Percentiles rank a stretch among this genome's conserved stretches.
These are phyloP conservation scores for Nomada lathburiana DNA, from an alignment of 2,888 invertebrate species.

Conservation along the genomic window DNA sequence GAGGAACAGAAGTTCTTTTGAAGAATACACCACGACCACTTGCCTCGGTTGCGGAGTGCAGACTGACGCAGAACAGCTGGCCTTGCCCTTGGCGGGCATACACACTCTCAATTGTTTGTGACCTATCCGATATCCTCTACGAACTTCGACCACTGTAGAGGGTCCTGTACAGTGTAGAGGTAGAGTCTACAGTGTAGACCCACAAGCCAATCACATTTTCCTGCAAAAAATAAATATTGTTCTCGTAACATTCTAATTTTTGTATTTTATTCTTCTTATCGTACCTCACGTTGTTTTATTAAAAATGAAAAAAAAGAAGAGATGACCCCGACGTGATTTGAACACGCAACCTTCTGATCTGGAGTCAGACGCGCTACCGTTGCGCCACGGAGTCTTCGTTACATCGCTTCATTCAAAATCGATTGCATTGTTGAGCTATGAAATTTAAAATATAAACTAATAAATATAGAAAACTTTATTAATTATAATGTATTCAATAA, in stretches of 20 bases:
- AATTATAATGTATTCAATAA: not conserved
- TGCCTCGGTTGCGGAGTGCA: no score
- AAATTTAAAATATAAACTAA: not conserved
- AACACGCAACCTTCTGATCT: slow-evolving; percentile 99
- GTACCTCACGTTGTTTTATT: not conserved
- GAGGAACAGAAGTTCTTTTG: no score
- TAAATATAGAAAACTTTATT: not conserved
- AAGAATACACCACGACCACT: no score
- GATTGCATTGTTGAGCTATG: not conserved
- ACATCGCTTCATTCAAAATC: not conserved
- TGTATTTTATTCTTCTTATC: not conserved
- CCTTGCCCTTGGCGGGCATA: no score
- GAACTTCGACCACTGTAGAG: no score
- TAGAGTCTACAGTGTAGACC: no score
- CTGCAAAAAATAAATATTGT: not conserved
- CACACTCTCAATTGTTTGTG: no score
- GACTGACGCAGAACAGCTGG: no score
- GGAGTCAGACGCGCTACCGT: slow-evolving; percentile 99
- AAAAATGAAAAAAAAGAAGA: not conserved
- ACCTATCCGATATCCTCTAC: no score
- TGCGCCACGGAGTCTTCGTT: slow-evolving; percentile 94
- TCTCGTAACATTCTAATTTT: not conserved
- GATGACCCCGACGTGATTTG: slow-evolving; percentile 97
- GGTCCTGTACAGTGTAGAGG: no score
- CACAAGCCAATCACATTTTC: no score